Base-by-base conservation (phyloP, 2,113 vertebrate species). In the Toxotes jaculatrix region DNA sequence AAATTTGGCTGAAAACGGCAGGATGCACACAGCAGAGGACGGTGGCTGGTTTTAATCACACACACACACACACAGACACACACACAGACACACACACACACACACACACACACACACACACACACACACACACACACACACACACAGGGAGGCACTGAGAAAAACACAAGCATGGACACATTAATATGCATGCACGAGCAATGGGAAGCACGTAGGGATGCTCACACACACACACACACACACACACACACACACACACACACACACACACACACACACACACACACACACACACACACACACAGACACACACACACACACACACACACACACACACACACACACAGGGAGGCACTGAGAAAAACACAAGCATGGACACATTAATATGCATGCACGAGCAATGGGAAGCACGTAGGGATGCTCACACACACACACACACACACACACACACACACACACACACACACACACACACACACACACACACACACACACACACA, bases 141-240 rank as follows among this genome's bases (percentile, higher is more conserved):
- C 61, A 43, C 61, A n/a, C 49, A 12, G 19, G 38, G 57, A 79
- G 34, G 40, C 64, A 31, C 17, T 21, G 31, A 42, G 32, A 70
- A 27, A 38, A 47, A 79, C 76, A 84, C 74, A 81, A n/a, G 21
- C 64, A 38, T 49, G 36, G 21, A 77, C 81, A 59, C 79, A 79
- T 79, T 79, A 85, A 85, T 85, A 88, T 82, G 77, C 85, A 87
- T 65, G 79, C 79, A 68, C 72, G 31, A 77, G 72, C 76, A 77
- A 77, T 60, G 61, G 62, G 61, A 79, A 51, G 72, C 83, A 82
- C 0, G 23, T 65, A 49, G 36, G 9, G 63, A 66, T 19, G 38
- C 67, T 38, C 68, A 27, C 81, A 71, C 60, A 61, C 67, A 70
- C 49, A 59, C 49, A 68, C 64, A 80, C 69, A 72, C 60, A 38